These are phyloP conservation scores for Polydesmus complanatus DNA, from an alignment of 2,888 invertebrate species.

Conservation along the genomic window DNA sequence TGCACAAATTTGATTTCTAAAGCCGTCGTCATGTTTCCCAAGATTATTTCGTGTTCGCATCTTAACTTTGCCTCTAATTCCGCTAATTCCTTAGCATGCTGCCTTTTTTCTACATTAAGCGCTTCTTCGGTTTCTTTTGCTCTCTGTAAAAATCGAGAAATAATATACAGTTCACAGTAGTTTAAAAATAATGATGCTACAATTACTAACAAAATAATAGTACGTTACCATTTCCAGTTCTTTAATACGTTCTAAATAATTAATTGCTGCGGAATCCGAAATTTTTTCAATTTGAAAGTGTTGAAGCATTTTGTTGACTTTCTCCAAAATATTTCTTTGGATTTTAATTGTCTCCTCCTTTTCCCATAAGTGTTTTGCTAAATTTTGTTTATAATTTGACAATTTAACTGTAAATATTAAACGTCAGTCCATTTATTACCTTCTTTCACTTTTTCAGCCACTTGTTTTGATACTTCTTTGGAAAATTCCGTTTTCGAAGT, in stretches of 20 bases:
- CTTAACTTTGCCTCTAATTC: background rate
- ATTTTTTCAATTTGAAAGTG: background rate
- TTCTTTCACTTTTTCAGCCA: background rate
- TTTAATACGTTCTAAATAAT: slow-evolving; percentile 11
- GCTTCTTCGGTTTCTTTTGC: background rate
- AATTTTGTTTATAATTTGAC: too few species aligned
- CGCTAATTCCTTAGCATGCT: background rate
- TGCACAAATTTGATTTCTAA: background rate
- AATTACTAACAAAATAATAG: background rate
- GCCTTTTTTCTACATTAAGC: background rate
- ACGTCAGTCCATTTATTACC: too few species aligned
- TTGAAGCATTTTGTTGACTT: slow-evolving; percentile 5
- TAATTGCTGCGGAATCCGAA: background rate
- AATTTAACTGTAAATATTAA: too few species aligned
- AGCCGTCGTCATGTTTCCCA: background rate
- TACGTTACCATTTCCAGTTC: slow-evolving; percentile 11
- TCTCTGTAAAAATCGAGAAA: background rate
- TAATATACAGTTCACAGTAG: too few species aligned
- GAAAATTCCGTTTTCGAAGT: background rate
- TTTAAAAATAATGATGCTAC: too few species aligned
- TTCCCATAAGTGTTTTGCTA: slow-evolving; percentile 9
- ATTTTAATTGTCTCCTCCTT: slow-evolving; percentile 4
- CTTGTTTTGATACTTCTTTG: background rate
- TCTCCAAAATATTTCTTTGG: background rate
- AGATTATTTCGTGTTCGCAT: background rate